Conservation (phyloP, 2,113 vertebrate species). For the Trichechus manatus region DNA sequence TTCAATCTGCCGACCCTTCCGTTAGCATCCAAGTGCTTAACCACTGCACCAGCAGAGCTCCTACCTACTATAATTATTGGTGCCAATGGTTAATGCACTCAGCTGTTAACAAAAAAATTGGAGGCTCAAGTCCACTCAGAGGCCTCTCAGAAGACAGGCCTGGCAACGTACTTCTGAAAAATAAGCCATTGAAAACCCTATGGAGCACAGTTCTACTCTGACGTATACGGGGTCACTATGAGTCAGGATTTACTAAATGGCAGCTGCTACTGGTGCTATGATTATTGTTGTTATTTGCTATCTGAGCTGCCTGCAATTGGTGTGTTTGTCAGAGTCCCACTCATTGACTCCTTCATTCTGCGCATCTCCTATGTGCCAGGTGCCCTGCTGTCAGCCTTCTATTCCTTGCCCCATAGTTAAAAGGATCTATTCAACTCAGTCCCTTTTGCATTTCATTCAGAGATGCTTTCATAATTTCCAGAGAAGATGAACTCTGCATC, state of each 20-base stretch:
- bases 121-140: background rate
- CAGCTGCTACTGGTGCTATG: background rate
- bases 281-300: background rate
- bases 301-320: background rate
- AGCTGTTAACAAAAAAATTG: background rate
- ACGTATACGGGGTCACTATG: background rate
- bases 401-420: background rate
- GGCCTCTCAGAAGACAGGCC: background rate
- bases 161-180: background rate
- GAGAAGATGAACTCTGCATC: background rate
- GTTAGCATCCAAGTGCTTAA: background rate
- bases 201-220: background rate
- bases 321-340: background rate
- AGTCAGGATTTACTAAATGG: background rate
- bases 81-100: background rate
- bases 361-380: background rate
- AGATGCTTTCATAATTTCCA: background rate
- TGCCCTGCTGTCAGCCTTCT: rapidly evolving
- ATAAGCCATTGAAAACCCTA: background rate
- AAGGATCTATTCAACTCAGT: rapidly evolving
- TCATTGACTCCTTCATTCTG: background rate
- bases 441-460: background rate
- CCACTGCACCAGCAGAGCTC: background rate
- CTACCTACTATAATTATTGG: background rate
- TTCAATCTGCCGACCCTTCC: background rate